phyloP scores from a whole-genome alignment of 2,888 invertebrate genomes.

The Atrina japonica region DNA sequence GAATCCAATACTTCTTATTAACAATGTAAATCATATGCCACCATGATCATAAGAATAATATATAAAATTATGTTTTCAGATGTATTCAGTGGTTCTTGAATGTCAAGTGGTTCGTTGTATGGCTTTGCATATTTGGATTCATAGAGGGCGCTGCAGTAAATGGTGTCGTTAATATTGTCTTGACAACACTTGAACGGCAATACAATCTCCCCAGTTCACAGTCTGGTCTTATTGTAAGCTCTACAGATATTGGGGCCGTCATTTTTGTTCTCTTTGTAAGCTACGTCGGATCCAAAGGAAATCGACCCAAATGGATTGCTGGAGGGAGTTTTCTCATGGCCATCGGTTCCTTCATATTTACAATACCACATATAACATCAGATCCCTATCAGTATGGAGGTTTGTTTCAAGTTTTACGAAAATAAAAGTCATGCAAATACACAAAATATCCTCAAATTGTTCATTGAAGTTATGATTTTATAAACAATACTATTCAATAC shows the following conservation, averaged over 20 bases:
- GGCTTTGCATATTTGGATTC: conserved; percentile 53
- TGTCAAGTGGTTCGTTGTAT: conserved; percentile 50
- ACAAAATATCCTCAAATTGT: too few relatives aligned
- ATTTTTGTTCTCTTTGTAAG: conserved; percentile 60
- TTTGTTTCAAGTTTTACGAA: not conserved
- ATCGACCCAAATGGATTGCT: conserved; percentile 86
- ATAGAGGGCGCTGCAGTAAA: conserved; percentile 67
- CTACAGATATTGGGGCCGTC: conserved; percentile 67
- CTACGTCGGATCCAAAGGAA: conserved; percentile 51
- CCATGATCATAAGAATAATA: conserved; percentile 12
- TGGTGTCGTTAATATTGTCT: conserved; percentile 61
- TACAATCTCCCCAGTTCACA: conserved; percentile 62
- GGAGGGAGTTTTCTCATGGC: conserved; percentile 88
- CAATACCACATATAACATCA: conserved; percentile 87
- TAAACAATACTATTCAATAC: not conserved
- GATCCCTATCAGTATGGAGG: conserved; percentile 83
- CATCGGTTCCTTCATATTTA: conserved; percentile 85
- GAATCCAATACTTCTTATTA: not conserved
- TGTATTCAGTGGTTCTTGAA: conserved; percentile 33
- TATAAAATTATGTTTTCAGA: conserved; percentile 9
- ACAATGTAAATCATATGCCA: not conserved
- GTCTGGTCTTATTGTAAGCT: conserved; percentile 64
- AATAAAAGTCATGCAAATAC: not conserved
- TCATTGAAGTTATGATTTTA: not conserved
- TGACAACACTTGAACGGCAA: conserved; percentile 66